Evolutionary conservation across 2,797 vertebrate species (phyloP).

Genomic region (Amphiprion clarkii): DNA sequence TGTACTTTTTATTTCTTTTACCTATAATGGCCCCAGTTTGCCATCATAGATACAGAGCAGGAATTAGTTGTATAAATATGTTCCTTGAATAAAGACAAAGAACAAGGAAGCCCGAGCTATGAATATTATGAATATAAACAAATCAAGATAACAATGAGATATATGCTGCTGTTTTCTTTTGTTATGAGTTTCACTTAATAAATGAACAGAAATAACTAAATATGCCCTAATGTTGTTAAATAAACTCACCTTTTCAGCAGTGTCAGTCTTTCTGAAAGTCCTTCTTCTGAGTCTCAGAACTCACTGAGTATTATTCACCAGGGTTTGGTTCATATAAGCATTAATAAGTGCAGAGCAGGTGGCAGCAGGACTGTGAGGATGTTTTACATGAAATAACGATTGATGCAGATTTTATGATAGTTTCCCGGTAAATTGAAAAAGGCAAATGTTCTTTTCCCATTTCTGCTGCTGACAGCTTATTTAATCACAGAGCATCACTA

Average conservation of each 20-base stretch:
- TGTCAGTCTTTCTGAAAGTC: not conserved
- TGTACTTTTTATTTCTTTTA: too few relatives aligned
- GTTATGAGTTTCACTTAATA: too few relatives aligned
- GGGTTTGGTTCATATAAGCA: not conserved
- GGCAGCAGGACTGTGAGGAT: not conserved
- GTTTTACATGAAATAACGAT: not conserved
- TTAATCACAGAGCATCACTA: not conserved
- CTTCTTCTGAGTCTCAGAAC: not conserved
- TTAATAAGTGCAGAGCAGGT: not conserved
- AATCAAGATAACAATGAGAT: too few relatives aligned
- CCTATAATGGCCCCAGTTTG: too few relatives aligned
- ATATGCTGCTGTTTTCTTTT: too few relatives aligned
- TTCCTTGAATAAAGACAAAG: too few relatives aligned
- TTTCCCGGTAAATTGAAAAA: constrained; percentile 7
- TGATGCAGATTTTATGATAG: not conserved
- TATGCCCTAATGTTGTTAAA: too few relatives aligned
- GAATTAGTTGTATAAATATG: too few relatives aligned
- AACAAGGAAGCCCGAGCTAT: too few relatives aligned
- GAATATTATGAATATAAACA: too few relatives aligned
- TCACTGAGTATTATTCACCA: not conserved
- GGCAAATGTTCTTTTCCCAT: not conserved
- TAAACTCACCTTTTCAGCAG: not conserved
- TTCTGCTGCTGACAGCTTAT: not conserved
- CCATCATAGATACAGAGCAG: too few relatives aligned
- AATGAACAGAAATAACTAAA: not conserved